phyloP scores from a whole-genome alignment of 2,888 invertebrate species.

The Oligia fasciuncula region DNA sequence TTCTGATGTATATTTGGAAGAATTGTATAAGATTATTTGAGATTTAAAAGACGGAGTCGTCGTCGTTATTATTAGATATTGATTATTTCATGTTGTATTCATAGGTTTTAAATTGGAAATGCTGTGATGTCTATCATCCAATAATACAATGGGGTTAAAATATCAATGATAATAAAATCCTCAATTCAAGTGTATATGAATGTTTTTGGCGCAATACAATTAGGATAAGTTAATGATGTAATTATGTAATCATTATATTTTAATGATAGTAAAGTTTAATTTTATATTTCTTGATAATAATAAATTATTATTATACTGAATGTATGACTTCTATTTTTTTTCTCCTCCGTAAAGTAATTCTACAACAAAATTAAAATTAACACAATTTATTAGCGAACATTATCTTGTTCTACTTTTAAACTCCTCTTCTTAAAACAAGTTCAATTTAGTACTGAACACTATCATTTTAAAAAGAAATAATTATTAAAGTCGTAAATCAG shows the following conservation, averaged over 20 bases:
- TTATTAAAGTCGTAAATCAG: neutral
- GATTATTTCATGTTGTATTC: constrained; percentile 16
- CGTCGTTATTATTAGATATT: constrained; percentile 12
- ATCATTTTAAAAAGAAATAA: neutral
- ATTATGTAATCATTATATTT: constrained; percentile 1
- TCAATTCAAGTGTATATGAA: constrained; percentile 11
- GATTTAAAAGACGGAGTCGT: constrained; percentile 13
- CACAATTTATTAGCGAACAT: neutral
- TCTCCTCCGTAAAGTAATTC: neutral
- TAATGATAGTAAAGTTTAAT: constrained; percentile 9
- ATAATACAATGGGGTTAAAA: neutral
- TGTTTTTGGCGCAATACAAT: constrained; percentile 15
- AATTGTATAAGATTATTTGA: constrained; percentile 27
- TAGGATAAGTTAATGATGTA: constrained; percentile 8
- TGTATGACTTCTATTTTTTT: neutral
- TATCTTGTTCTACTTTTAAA: neutral
- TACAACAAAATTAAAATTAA: neutral
- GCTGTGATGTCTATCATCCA: neutral
- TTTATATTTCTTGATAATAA: constrained; percentile 28
- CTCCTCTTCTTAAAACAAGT: neutral
- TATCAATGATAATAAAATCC: constrained; percentile 21
- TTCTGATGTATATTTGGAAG: neutral
- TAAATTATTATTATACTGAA: constrained; percentile 29
- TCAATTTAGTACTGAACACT: neutral
- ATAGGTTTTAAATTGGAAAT: constrained; percentile 24